Evolutionary conservation across 2,888 invertebrate species (phyloP).

Genomic region (Lathronympha strigana): DNA sequence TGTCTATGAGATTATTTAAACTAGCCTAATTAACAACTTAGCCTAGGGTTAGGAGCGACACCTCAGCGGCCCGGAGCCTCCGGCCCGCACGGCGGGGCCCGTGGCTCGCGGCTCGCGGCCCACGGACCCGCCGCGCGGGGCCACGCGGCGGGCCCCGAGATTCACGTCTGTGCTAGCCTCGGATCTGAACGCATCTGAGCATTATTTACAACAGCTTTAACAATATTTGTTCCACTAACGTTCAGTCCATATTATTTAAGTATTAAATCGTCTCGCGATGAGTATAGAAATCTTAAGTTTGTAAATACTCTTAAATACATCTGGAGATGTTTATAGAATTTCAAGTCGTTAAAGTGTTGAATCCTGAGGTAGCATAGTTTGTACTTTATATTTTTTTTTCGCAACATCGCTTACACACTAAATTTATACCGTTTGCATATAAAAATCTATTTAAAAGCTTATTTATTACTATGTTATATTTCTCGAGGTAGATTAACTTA

Average conservation of each 20-base stretch:
- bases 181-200: constrained; percentile 43
- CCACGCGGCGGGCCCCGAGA: constrained; percentile 22
- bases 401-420: constrained; percentile 69
- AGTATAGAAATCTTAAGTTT: constrained; percentile 51
- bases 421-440: constrained; percentile 78
- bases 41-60: constrained; percentile 65
- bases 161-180: constrained; percentile 38
- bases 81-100: constrained; percentile 2
- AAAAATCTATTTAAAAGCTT: constrained; percentile 82
- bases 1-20: constrained; percentile 75
- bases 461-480: constrained; percentile 76
- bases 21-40: constrained; percentile 80
- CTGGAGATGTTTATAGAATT: constrained; percentile 58
- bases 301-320: constrained; percentile 56
- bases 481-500: constrained; percentile 84
- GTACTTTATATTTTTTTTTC: constrained; percentile 77
- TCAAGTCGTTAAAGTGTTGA: constrained; percentile 68
- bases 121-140: neutral
- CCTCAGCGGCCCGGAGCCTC: constrained; percentile 56
- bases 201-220: constrained; percentile 43
- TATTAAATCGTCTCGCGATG: constrained; percentile 46
- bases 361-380: constrained; percentile 84
- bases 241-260: constrained; percentile 41
- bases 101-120: neutral
- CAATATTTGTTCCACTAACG: constrained; percentile 43